These are phyloP conservation scores for Microplitis manilae DNA, from an alignment of 2,888 invertebrate genomes.

Conservation along the genomic window DNA sequence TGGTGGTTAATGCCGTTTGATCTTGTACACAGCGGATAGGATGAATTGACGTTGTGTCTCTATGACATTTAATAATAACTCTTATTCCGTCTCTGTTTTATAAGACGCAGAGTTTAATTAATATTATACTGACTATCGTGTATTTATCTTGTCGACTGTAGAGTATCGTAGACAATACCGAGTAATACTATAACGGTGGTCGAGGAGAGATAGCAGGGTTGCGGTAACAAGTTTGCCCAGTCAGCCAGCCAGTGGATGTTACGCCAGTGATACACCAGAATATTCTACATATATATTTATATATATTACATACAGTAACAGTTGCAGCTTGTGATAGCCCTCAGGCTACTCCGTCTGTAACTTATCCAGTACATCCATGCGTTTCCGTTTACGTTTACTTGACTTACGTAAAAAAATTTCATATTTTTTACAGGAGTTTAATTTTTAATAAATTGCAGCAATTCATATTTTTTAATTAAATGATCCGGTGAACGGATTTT, in stretches of 20 bases:
- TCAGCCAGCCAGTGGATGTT: slow-evolving; percentile 55
- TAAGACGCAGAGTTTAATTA: slow-evolving; percentile 27
- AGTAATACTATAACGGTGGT: slow-evolving; percentile 34
- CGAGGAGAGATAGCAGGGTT: slow-evolving; percentile 46
- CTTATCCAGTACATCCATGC: slow-evolving; percentile 63
- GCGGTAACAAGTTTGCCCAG: slow-evolving; percentile 55
- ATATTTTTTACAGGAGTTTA: slow-evolving; percentile 1
- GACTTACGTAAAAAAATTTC: too few relatives aligned
- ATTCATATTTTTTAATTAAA: too few relatives aligned
- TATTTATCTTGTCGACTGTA: slow-evolving; percentile 45
- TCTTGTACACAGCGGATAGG: slow-evolving; percentile 50
- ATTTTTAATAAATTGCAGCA: background rate
- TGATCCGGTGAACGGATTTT: too few relatives aligned
- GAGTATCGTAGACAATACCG: slow-evolving; percentile 35
- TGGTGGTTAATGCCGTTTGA: slow-evolving; percentile 58
- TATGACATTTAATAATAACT: slow-evolving; percentile 9
- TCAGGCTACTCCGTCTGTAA: slow-evolving; percentile 65
- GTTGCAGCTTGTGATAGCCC: slow-evolving; percentile 57
- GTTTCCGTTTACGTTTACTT: too few relatives aligned
- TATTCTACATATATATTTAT: background rate
- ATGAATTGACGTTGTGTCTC: slow-evolving; percentile 18
- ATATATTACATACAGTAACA: background rate
- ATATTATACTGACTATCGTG: slow-evolving; percentile 51
- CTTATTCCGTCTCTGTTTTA: background rate
- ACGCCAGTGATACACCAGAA: slow-evolving; percentile 59